Evolutionary conservation across 2,888 invertebrate species (phyloP).

Genomic region (Hydrotaea diabolus): DNA sequence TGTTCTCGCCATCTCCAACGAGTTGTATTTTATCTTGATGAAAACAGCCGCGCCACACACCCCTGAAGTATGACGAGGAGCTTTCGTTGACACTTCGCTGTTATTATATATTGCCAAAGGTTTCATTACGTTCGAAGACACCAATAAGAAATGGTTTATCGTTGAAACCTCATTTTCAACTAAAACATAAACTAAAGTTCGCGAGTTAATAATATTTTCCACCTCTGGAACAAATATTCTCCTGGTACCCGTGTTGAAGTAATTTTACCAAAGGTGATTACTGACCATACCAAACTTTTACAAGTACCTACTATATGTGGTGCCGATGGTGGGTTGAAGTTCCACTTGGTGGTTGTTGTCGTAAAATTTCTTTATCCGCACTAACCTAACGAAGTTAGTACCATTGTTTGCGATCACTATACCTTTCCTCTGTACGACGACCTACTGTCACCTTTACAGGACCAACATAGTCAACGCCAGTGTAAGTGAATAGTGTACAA

Average conservation of each 20-base stretch:
- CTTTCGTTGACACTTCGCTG: constrained; percentile 34
- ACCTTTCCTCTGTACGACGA: constrained; percentile 41
- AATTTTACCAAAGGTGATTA: constrained; percentile 60
- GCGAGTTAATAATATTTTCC: constrained; percentile 61
- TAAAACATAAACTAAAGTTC: constrained; percentile 54
- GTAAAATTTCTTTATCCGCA: no score
- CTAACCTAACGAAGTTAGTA: no score
- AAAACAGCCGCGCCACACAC: constrained; percentile 27
- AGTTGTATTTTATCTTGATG: no score
- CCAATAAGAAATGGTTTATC: constrained; percentile 70
- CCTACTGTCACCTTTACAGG: constrained; percentile 28
- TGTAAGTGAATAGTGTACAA: constrained; percentile 49
- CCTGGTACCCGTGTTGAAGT: constrained; percentile 60
- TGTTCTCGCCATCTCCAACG: no score
- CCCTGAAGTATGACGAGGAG: constrained; percentile 27
- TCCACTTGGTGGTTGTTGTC: no score
- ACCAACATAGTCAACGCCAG: constrained; percentile 33
- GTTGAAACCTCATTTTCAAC: constrained; percentile 68
- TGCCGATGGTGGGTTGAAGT: constrained; percentile 67
- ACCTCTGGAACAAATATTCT: constrained; percentile 67
- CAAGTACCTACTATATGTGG: constrained; percentile 68
- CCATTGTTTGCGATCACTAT: no score
- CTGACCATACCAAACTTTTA: constrained; percentile 56
- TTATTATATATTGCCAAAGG: constrained; percentile 54
- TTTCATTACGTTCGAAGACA: constrained; percentile 64